phyloP scores from a whole-genome alignment of 2,888 invertebrate genomes.

The Onthophagus sagittarius region DNA sequence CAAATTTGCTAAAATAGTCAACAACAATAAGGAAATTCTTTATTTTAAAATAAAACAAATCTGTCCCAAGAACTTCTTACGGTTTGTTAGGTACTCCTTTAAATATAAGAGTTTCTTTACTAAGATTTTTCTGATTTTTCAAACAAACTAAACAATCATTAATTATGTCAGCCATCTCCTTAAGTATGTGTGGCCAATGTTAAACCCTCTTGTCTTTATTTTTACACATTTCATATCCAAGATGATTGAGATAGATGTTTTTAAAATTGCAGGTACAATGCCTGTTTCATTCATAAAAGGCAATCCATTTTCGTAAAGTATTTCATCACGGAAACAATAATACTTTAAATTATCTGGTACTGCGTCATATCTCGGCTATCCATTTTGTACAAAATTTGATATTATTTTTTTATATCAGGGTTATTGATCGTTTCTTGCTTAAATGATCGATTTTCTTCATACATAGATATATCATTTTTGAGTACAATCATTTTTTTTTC shows the following conservation, averaged over 20 bases:
- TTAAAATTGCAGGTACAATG: background rate
- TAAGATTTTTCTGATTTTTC: conserved; percentile 11
- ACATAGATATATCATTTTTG: background rate
- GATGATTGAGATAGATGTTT: conserved; percentile 6
- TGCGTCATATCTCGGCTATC: background rate
- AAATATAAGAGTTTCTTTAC: conserved; percentile 8
- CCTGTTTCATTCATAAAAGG: background rate
- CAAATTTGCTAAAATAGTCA: conserved; percentile 13
- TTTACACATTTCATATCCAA: conserved; percentile 15
- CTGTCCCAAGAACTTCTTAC: conserved; percentile 3
- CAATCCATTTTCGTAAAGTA: background rate
- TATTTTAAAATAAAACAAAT: conserved; percentile 12
- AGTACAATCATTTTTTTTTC: background rate
- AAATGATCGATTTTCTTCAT: too few species aligned
- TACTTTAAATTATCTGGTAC: background rate
- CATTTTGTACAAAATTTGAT: background rate
- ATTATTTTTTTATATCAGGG: background rate
- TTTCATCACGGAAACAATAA: background rate
- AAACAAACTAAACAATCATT: conserved; percentile 9
- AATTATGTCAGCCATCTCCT: conserved; percentile 13
- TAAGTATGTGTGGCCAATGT: conserved; percentile 8
- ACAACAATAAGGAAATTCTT: conserved; percentile 11
- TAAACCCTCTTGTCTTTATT: conserved; percentile 1
- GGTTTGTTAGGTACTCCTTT: conserved; percentile 10
- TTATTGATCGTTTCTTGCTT: background rate